A percentile compares a stretch with the other conserved stretches of the same genome.
phyloP scores from a whole-genome alignment of 2,888 invertebrate genomes.

The Tillus elongatus region DNA sequence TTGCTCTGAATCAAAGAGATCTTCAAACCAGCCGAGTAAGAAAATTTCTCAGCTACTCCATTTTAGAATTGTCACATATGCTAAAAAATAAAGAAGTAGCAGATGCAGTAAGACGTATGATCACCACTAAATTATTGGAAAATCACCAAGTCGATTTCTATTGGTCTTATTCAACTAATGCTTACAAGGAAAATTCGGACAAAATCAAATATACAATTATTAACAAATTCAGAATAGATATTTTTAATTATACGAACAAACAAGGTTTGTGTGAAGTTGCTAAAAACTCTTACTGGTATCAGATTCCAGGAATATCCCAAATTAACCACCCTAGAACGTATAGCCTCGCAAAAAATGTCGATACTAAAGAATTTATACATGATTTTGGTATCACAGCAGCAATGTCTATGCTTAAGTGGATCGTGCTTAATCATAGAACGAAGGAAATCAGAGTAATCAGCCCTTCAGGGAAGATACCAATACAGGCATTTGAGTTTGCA shows the following conservation, averaged over 20 bases:
- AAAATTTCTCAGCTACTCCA: slow-evolving; percentile 23
- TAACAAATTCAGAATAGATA: slow-evolving; percentile 33
- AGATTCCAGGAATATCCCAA: slow-evolving; percentile 49
- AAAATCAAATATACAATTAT: slow-evolving; percentile 34
- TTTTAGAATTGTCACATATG: slow-evolving; percentile 26
- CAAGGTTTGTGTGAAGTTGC: slow-evolving; percentile 47
- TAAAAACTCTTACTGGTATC: slow-evolving; percentile 56
- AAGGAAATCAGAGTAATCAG: slow-evolving; percentile 40
- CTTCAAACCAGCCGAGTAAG: slow-evolving; percentile 27
- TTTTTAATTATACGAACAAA: slow-evolving; percentile 45
- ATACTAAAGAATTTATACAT: slow-evolving; percentile 51
- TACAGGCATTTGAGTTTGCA: slow-evolving; percentile 58
- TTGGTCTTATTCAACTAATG: slow-evolving; percentile 43
- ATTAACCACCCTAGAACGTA: slow-evolving; percentile 67
- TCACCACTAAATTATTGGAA: slow-evolving; percentile 52
- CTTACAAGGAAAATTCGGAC: slow-evolving; percentile 32
- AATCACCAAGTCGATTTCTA: slow-evolving; percentile 60
- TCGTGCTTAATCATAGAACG: slow-evolving; percentile 32
- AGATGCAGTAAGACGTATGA: slow-evolving; percentile 32
- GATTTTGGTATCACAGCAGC: slow-evolving; percentile 76
- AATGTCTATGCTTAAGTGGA: slow-evolving; percentile 62
- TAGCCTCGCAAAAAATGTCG: slow-evolving; percentile 49
- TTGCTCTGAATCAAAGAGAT: slow-evolving; percentile 10
- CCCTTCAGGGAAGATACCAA: slow-evolving; percentile 47
- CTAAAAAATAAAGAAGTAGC: slow-evolving; percentile 31